Percentiles rank a stretch among this genome's conserved stretches.
phyloP scores from a whole-genome alignment of 2,888 invertebrate species.

The Chaitophorus viminalis region DNA sequence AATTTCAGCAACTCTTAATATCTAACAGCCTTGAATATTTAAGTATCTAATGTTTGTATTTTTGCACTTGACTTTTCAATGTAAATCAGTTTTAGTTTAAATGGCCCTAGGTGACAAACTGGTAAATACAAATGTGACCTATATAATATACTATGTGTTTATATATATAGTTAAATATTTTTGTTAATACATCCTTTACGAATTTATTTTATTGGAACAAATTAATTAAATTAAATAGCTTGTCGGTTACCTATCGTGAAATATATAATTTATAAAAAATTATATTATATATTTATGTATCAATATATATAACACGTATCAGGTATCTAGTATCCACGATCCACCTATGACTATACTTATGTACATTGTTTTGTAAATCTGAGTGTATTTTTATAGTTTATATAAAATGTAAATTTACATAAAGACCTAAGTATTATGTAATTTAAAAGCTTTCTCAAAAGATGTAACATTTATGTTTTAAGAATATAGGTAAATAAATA shows the following conservation, averaged over 20 bases:
- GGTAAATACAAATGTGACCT: not conserved
- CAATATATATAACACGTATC: no score
- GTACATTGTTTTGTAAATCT: no score
- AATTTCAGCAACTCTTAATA: not conserved
- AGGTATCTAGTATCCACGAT: no score
- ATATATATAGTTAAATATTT: not conserved
- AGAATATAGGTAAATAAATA: no score
- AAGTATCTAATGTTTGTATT: not conserved
- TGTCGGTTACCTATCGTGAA: no score
- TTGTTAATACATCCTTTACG: not conserved
- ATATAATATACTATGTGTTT: not conserved
- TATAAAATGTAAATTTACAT: no score
- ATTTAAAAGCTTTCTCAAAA: no score
- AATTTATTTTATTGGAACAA: not conserved
- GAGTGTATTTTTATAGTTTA: no score
- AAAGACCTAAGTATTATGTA: no score
- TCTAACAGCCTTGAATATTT: not conserved
- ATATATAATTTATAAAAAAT: not conserved
- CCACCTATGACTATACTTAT: no score
- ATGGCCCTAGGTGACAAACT: not conserved
- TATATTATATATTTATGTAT: no score
- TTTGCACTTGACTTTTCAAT: not conserved
- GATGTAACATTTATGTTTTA: no score
- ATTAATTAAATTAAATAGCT: constrained; percentile 5
- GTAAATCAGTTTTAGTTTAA: not conserved